phyloP scores from a whole-genome alignment of 2,113 vertebrate species.

The Sebastes fasciatus region DNA sequence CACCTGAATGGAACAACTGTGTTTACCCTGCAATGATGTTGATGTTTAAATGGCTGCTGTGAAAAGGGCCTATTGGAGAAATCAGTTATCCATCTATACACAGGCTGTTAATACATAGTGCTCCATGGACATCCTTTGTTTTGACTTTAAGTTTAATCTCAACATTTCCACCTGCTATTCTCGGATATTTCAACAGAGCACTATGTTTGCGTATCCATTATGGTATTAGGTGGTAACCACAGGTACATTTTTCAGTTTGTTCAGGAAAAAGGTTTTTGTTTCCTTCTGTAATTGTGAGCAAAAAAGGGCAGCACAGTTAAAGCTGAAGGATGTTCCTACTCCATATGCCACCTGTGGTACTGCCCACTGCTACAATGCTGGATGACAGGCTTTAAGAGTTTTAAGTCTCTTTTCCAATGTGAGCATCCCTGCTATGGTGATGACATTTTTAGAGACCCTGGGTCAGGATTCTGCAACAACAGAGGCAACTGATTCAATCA shows the following conservation, averaged over 20 bases:
- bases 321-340: neutral
- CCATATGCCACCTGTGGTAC: neutral
- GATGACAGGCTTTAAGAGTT: neutral
- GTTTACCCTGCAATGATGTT: no score
- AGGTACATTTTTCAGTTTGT: slow-evolving; percentile 4
- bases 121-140: neutral
- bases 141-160: no score
- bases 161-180: slow-evolving; percentile 6
- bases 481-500: neutral
- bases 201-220: neutral
- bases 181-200: slow-evolving; percentile 12
- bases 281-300: slow-evolving; percentile 14
- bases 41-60: no score
- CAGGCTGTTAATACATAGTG: slow-evolving; percentile 2
- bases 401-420: neutral
- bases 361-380: neutral
- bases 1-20: no score
- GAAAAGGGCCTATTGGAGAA: neutral
- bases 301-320: neutral
- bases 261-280: neutral
- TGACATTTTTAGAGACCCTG: neutral
- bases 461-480: neutral
- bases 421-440: neutral
- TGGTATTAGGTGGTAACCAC: slow-evolving; percentile 8
- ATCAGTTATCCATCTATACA: neutral